These are phyloP conservation scores for Menidia beryllina DNA, from an alignment of 2,113 vertebrate species.

Conservation along the genomic window DNA sequence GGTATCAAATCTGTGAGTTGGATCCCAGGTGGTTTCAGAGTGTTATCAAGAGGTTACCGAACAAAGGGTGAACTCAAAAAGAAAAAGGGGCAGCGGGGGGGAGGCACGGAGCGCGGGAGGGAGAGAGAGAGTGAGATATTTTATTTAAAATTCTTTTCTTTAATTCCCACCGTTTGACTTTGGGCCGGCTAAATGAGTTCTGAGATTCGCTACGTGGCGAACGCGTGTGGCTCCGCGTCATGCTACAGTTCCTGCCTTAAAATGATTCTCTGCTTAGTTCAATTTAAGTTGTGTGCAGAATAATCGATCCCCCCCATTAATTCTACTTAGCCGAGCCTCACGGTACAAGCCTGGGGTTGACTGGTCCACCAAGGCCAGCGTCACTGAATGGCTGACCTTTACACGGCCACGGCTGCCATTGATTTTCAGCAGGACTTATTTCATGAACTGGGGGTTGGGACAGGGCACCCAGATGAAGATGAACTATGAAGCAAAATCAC, in stretches of 20 bases:
- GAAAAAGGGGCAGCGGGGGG: slow-evolving; percentile 13
- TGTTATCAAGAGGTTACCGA: slow-evolving; percentile 50
- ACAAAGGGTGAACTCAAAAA: slow-evolving; percentile 45
- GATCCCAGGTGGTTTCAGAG: slow-evolving; percentile 43
- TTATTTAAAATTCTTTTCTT: slow-evolving; percentile 67
- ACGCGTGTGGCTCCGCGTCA: slow-evolving; percentile 73
- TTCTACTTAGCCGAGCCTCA: slow-evolving; percentile 83
- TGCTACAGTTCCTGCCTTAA: slow-evolving; percentile 74
- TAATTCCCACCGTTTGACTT: slow-evolving; percentile 42
- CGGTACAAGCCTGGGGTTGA: slow-evolving; percentile 80
- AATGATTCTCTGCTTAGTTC: slow-evolving; percentile 82
- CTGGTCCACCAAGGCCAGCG: slow-evolving; percentile 80
- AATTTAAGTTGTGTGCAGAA: slow-evolving; percentile 80
- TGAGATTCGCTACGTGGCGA: slow-evolving; percentile 53
- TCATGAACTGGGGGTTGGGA: slow-evolving; percentile 83
- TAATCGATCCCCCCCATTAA: slow-evolving; percentile 85
- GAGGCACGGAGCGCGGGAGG: slow-evolving; percentile 20
- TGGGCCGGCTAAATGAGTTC: slow-evolving; percentile 61
- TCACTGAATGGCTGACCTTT: slow-evolving; percentile 84
- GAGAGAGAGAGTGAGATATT: slow-evolving; percentile 7
- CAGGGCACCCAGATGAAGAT: slow-evolving; percentile 85
- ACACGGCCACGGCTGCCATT: slow-evolving; percentile 81
- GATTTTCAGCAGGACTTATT: slow-evolving; percentile 88
- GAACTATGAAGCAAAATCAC: slow-evolving; percentile 83
- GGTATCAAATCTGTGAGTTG: slow-evolving; percentile 59